These are phyloP conservation scores for Sycophila texana DNA, from an alignment of 2,888 invertebrate genomes.

Conservation along the genomic window DNA sequence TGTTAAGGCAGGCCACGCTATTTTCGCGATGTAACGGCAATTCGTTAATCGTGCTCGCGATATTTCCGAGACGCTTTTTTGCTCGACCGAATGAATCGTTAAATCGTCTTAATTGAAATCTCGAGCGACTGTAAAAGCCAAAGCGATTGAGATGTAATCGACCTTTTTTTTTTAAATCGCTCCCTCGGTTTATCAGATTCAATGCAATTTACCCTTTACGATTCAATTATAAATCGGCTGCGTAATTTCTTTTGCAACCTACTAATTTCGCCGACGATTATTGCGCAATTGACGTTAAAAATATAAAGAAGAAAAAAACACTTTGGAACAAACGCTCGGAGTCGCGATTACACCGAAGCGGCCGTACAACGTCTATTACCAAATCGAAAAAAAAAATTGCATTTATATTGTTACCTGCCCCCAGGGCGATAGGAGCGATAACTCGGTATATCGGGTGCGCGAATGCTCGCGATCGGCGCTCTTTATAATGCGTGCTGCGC, in stretches of 20 bases:
- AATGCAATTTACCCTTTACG: conserved; percentile 13
- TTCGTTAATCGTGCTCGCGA: too few relatives aligned
- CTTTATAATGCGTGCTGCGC: background rate
- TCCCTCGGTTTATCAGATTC: too few relatives aligned
- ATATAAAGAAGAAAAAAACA: background rate
- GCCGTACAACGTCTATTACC: too few relatives aligned
- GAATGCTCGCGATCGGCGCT: background rate
- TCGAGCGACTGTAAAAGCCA: background rate
- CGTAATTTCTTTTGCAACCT: background rate
- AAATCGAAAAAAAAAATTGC: background rate
- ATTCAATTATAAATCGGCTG: background rate
- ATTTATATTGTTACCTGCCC: background rate
- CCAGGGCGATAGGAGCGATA: conserved; percentile 19
- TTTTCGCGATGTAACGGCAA: too few relatives aligned
- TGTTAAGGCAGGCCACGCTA: background rate
- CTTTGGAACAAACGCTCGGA: background rate
- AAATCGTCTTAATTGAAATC: conserved; percentile 1
- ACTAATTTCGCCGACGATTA: conserved; percentile 2
- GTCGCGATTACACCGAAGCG: too few relatives aligned
- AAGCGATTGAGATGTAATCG: conserved; percentile 4
- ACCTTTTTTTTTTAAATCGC: background rate
- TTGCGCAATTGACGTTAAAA: conserved; percentile 16
- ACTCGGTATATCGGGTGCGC: background rate
- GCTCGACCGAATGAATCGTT: background rate
- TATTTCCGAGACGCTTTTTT: too few relatives aligned